phyloP scores from a whole-genome alignment of 2,797 vertebrate species.

The Pantherophis vulpinus region DNA sequence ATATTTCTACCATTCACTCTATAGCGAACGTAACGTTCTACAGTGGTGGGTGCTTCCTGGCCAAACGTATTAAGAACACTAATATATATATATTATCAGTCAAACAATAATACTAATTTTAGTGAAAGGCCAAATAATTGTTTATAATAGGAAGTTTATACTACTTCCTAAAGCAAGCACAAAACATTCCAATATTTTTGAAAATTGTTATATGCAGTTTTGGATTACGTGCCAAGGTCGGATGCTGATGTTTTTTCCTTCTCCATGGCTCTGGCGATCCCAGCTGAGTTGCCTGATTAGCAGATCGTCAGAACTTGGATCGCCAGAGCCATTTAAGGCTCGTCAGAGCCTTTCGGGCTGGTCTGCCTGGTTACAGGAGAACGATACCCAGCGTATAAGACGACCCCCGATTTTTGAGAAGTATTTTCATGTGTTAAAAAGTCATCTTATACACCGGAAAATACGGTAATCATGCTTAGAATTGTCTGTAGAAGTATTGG shows the following conservation, averaged over 20 bases:
- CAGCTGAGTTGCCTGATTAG: too few relatives aligned
- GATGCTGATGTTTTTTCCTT: too few relatives aligned
- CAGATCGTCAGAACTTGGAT: too few relatives aligned
- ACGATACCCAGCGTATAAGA: too few relatives aligned
- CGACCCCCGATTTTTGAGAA: too few relatives aligned
- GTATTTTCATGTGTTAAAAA: too few relatives aligned
- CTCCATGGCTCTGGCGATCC: too few relatives aligned
- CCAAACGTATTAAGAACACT: background rate
- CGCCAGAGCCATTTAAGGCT: too few relatives aligned
- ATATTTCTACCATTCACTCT: background rate
- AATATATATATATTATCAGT: background rate
- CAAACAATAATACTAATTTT: background rate
- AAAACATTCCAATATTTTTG: background rate
- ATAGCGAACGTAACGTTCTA: background rate
- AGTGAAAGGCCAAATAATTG: background rate
- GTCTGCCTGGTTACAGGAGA: too few relatives aligned
- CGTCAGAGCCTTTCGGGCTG: too few relatives aligned
- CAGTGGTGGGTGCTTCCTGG: background rate
- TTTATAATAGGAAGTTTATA: conserved; percentile 6
- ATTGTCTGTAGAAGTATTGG: background rate
- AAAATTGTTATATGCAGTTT: background rate
- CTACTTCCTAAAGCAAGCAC: conserved; percentile 18
- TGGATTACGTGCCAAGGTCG: background rate
- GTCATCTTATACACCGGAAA: too few relatives aligned
- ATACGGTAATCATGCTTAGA: background rate